Evolutionary conservation across 2,113 vertebrate genomes (phyloP), one percentile per base, ranked within the genome.

Genomic region (Protomyctophum bolini): DNA sequence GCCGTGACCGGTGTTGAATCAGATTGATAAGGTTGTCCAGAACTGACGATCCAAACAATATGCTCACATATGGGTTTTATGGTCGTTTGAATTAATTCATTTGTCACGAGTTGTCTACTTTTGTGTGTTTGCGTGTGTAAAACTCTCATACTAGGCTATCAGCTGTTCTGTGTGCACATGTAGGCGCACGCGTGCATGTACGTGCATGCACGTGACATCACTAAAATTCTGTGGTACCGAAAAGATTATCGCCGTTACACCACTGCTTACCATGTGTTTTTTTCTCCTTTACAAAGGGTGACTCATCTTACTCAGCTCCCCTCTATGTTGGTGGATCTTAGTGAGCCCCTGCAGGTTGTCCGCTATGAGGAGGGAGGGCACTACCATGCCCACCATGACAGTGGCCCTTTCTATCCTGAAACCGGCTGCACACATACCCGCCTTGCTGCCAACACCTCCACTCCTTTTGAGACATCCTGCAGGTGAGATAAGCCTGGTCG

Each of bases 361-460:
- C 94, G 94, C 11, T 98, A 98, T 0, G 93, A 97, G 56, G 91
- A 97, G 77, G 97, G 97, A 11, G 97, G 97, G 0, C 97, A 99
- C 93, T 98, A 99, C 88, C 97, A 98, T 0, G 97, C 96, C 71
- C 97, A 99, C 65, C 95, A 98, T 66, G 97, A 99, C 94, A 99
- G 97, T 0, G 97, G 97, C 1, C 97, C 97, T 0, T 95, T 98
- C 68, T 98, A 97, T 83, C 95, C 96, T 0, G 97, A 98, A 92
- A 98, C 97, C 0, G 94, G 95, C 75, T 99, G 97, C 89, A 95
- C 95, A 55, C 97, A 99, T 84, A 99, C 97, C 0, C 96, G 95
- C 67, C 92, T 97, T 15, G 93, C 95, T 0, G 91, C 92, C 63
- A 98, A 98, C 21, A 93, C 94, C 52, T 96, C 95, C 0, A 92